A percentile compares a stretch with the other conserved stretches of the same genome.
Conservation (phyloP, 2,888 invertebrate genomes). For the Sisyra nigra region DNA sequence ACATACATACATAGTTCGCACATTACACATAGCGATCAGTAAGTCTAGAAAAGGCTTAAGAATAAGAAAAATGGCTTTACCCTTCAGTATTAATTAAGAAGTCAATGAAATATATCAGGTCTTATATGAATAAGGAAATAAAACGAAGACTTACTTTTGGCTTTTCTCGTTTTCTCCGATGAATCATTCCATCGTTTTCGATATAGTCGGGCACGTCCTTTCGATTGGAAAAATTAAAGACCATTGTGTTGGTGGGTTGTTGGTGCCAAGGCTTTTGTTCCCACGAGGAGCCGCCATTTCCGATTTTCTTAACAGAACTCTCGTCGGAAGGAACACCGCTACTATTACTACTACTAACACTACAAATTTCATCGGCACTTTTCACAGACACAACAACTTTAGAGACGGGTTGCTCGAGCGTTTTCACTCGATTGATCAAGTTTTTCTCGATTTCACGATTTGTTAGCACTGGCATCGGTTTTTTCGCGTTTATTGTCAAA, state of each 20-base stretch:
- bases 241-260: slow-evolving; percentile 48
- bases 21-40: no score
- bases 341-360: slow-evolving; percentile 9
- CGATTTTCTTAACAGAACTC: slow-evolving; percentile 1
- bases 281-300: slow-evolving; percentile 7
- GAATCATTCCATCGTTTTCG: slow-evolving; percentile 70
- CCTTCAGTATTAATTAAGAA: no score
- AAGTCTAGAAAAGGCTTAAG: no score
- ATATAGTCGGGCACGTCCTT: slow-evolving; percentile 84
- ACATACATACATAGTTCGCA: no score
- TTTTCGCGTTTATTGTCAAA: slow-evolving; percentile 14
- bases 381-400: slow-evolving; percentile 29
- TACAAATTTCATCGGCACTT: slow-evolving; percentile 12
- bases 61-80: no score
- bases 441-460: slow-evolving; percentile 51
- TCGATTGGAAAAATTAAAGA: slow-evolving; percentile 74
- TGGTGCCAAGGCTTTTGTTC: slow-evolving; percentile 23
- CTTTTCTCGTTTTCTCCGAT: slow-evolving; percentile 46
- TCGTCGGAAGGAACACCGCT: slow-evolving; percentile 13
- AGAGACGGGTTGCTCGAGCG: slow-evolving; percentile 30
- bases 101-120: no score
- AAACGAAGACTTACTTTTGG: slow-evolving; percentile 59
- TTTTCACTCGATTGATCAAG: slow-evolving; percentile 47
- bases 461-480: slow-evolving; percentile 33
- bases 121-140: no score